phyloP scores from a whole-genome alignment of 2,888 invertebrate genomes.

The Archaeoteleia sp. region DNA sequence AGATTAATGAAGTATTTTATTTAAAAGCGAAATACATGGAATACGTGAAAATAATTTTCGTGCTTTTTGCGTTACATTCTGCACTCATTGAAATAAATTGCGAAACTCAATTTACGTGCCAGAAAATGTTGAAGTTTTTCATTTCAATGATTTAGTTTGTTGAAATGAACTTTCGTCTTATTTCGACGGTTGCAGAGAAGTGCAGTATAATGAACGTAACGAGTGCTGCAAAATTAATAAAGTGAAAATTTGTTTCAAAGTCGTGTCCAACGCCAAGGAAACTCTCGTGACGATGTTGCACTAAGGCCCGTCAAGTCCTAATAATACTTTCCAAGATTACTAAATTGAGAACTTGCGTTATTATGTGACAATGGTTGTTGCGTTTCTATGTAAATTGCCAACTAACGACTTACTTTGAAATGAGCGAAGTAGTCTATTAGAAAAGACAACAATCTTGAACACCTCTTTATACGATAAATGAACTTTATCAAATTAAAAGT shows the following conservation, averaged over 20 bases:
- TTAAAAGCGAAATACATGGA: too few relatives aligned
- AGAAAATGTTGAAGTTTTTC: slow-evolving; percentile 12
- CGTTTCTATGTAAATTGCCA: slow-evolving; percentile 38
- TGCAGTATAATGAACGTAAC: slow-evolving; percentile 37
- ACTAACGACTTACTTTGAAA: slow-evolving; percentile 23
- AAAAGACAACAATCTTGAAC: slow-evolving; percentile 25
- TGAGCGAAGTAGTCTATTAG: background rate
- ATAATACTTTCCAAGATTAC: slow-evolving; percentile 29
- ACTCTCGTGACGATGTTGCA: slow-evolving; percentile 25
- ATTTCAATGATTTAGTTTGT: slow-evolving; percentile 25
- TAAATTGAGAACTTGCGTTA: slow-evolving; percentile 35
- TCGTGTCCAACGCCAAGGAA: slow-evolving; percentile 3
- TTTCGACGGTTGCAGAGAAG: slow-evolving; percentile 29
- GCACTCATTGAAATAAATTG: slow-evolving; percentile 1
- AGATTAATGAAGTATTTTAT: too few relatives aligned
- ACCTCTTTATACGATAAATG: slow-evolving; percentile 15
- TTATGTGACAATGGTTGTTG: slow-evolving; percentile 45
- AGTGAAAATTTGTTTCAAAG: slow-evolving; percentile 40
- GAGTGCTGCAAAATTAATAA: slow-evolving; percentile 43
- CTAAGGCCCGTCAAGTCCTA: slow-evolving; percentile 26
- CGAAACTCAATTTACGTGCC: background rate
- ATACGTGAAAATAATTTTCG: too few relatives aligned
- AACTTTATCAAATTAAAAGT: slow-evolving; percentile 14
- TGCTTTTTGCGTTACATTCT: too few relatives aligned
- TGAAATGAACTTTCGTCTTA: slow-evolving; percentile 32